phyloP scores from a whole-genome alignment of 2,113 vertebrate genomes.

The Ahaetulla prasina region DNA sequence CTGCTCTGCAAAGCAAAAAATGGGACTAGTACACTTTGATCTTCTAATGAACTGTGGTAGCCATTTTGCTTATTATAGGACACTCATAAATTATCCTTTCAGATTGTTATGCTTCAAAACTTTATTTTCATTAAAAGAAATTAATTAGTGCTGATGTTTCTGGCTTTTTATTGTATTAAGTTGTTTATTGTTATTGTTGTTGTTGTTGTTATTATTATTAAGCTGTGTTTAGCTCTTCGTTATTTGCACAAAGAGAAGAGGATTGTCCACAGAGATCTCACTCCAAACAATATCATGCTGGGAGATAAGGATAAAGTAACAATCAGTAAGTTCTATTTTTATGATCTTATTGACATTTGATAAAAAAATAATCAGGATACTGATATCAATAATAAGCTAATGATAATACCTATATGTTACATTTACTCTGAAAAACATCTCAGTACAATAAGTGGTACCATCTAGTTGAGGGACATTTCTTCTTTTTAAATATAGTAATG shows the following conservation, averaged over 20 bases:
- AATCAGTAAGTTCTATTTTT: constrained; percentile 75
- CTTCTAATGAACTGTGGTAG: background rate
- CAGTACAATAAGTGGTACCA: background rate
- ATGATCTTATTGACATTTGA: background rate
- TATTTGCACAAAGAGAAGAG: constrained; percentile 91
- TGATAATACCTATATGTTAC: background rate
- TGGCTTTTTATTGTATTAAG: constrained; percentile 1
- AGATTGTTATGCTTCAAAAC: background rate
- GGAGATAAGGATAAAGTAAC: constrained; percentile 85
- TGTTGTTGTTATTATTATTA: constrained; percentile 44
- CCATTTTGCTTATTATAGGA: background rate
- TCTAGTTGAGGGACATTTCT: background rate
- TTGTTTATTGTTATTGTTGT: constrained; percentile 55
- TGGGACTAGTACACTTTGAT: background rate
- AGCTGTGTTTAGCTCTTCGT: constrained; percentile 84
- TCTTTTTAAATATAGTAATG: background rate
- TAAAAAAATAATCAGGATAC: background rate
- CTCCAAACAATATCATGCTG: constrained; percentile 85
- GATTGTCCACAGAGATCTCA: constrained; percentile 84
- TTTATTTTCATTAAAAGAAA: background rate
- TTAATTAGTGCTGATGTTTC: background rate
- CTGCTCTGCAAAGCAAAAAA: background rate
- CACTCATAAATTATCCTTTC: background rate
- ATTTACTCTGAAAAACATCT: background rate
- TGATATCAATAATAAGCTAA: background rate